A percentile compares a stretch with the other conserved stretches of the same genome.
Evolutionary conservation across 2,113 vertebrate genomes (phyloP).

Genomic region (Lepus timidus): DNA sequence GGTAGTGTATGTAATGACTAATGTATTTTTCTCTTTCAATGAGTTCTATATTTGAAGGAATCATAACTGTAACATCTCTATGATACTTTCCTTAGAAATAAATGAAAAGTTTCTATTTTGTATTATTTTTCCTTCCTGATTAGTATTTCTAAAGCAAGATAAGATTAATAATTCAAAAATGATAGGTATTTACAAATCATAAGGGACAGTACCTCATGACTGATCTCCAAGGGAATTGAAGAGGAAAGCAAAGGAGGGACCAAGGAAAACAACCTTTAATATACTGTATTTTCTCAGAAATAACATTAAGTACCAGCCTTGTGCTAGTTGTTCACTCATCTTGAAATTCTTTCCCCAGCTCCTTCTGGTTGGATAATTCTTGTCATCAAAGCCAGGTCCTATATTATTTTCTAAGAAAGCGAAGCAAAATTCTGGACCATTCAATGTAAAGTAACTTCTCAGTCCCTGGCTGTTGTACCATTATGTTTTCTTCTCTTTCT

Average conservation of each 20-base stretch:
- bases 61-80: background rate
- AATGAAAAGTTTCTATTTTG: background rate
- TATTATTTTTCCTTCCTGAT: background rate
- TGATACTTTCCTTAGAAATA: conserved; percentile 43
- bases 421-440: background rate
- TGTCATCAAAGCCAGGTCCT: background rate
- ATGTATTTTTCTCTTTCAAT: background rate
- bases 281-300: conserved; percentile 12
- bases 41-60: background rate
- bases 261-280: background rate
- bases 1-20: background rate
- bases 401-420: background rate
- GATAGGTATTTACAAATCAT: conserved; percentile 21
- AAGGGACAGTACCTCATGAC: background rate
- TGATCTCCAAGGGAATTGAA: background rate
- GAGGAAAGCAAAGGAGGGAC: background rate
- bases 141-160: background rate
- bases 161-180: background rate
- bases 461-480: background rate
- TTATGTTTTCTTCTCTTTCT: background rate
- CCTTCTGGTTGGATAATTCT: background rate
- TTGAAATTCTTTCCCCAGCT: background rate
- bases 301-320: background rate
- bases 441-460: background rate
- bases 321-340: background rate